These are phyloP conservation scores for Apis florea DNA, from an alignment of 1,140 invertebrate species.

Conservation along the genomic window DNA sequence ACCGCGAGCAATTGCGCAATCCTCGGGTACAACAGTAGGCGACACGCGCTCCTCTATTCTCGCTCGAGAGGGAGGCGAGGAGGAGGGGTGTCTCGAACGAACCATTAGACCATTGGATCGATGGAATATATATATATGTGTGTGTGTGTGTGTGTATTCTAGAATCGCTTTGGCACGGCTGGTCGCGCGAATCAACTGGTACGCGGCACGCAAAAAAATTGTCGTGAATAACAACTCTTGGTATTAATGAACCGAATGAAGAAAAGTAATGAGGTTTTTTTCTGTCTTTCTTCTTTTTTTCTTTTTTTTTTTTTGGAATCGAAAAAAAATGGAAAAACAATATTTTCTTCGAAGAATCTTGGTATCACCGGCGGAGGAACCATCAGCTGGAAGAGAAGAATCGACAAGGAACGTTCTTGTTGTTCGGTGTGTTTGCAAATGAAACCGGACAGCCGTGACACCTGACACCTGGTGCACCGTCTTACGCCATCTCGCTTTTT, in stretches of 20 bases:
- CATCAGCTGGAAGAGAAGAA: slow-evolving; percentile 43
- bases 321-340: neutral
- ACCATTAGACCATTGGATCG: neutral
- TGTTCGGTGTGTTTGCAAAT: slow-evolving; percentile 70
- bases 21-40: neutral
- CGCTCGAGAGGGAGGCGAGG: neutral
- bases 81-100: neutral
- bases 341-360: slow-evolving; percentile 22
- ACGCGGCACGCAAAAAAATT: neutral
- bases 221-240: neutral
- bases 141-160: too few relatives aligned
- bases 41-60: neutral
- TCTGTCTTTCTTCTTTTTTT: too few relatives aligned
- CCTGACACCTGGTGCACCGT: slow-evolving; percentile 71
- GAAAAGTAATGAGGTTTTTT: too few relatives aligned
- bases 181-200: neutral
- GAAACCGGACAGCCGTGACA: slow-evolving; percentile 77
- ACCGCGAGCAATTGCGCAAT: neutral
- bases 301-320: neutral
- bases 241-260: neutral
- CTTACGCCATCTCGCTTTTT: slow-evolving; percentile 48
- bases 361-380: neutral
- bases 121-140: neutral
- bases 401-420: slow-evolving; percentile 54
- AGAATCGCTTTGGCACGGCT: neutral